Conservation (phyloP, 2,113 vertebrate species). For the Zingel zingel region DNA sequence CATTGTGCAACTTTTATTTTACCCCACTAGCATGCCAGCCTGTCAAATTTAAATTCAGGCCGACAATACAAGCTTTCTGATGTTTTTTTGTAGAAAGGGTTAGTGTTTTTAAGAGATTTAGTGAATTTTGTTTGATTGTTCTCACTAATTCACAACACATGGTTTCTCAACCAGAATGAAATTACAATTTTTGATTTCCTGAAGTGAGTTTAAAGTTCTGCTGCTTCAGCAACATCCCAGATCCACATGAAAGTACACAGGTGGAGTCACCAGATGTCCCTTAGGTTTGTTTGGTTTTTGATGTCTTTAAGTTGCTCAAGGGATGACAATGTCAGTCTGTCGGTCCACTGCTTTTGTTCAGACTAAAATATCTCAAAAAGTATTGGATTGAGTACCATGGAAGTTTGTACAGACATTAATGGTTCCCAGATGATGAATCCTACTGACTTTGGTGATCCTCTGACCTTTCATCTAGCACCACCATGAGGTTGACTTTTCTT, state of each 20-base stretch:
- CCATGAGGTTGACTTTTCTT: neutral
- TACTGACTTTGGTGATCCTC: neutral
- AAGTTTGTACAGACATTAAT: neutral
- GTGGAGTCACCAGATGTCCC: neutral
- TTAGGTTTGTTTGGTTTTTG: neutral
- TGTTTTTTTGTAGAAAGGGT: slow-evolving; percentile 4
- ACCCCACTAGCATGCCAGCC: neutral
- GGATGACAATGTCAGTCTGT: neutral
- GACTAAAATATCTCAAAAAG: neutral
- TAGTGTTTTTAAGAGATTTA: slow-evolving; percentile 5
- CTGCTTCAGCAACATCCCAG: neutral
- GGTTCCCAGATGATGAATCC: neutral
- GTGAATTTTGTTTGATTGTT: neutral
- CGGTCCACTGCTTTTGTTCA: neutral
- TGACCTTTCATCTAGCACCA: neutral
- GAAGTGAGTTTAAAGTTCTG: neutral
- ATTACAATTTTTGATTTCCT: neutral
- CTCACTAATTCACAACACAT: slow-evolving; percentile 33
- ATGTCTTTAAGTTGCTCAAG: neutral
- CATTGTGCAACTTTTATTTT: neutral
- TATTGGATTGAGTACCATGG: neutral
- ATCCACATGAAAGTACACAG: neutral
- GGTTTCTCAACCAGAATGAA: neutral
- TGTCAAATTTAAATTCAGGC: neutral
- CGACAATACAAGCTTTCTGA: neutral